Percentiles rank a stretch among this genome's conserved stretches.
phyloP scores from a whole-genome alignment of 2,797 vertebrate species.

The Brotula barbata region DNA sequence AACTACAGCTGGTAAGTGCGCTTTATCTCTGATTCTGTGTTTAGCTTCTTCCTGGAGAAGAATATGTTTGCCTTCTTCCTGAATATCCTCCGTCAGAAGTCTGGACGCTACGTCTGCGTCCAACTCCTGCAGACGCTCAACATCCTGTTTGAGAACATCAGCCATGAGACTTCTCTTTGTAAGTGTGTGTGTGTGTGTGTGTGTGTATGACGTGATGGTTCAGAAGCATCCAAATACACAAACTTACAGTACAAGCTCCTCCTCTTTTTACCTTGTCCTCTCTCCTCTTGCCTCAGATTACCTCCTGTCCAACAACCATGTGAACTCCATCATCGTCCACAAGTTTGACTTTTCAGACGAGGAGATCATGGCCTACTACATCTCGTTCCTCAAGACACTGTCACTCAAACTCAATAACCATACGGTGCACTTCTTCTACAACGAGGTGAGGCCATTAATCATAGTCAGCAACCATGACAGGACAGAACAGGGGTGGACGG shows the following conservation, averaged over 20 bases:
- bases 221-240: too few relatives aligned
- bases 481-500: not conserved
- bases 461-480: too few relatives aligned
- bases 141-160: constrained; percentile 99
- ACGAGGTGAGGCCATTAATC: constrained; percentile 98
- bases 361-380: constrained; percentile 99
- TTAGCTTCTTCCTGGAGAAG: constrained; percentile 98
- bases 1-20: too few relatives aligned
- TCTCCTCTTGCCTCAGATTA: constrained; percentile 82
- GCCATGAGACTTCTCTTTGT: constrained; percentile 98
- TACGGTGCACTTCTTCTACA: constrained; percentile 99
- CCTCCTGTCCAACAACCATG: constrained; percentile 96
- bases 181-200: constrained; percentile 65
- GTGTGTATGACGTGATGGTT: not conserved
- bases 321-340: constrained; percentile 99
- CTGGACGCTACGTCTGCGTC: constrained; percentile 96
- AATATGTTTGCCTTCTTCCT: constrained; percentile 99
- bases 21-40: too few relatives aligned
- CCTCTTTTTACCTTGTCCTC: not conserved
- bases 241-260: too few relatives aligned
- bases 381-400: constrained; percentile 98
- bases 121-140: constrained; percentile 98
- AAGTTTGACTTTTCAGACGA: constrained; percentile 99
- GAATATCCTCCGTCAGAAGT: constrained; percentile 97
- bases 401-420: constrained; percentile 98